Evolutionary conservation across 2,888 invertebrate genomes (phyloP).

Genomic region (Glyphotaelius pellucidus): DNA sequence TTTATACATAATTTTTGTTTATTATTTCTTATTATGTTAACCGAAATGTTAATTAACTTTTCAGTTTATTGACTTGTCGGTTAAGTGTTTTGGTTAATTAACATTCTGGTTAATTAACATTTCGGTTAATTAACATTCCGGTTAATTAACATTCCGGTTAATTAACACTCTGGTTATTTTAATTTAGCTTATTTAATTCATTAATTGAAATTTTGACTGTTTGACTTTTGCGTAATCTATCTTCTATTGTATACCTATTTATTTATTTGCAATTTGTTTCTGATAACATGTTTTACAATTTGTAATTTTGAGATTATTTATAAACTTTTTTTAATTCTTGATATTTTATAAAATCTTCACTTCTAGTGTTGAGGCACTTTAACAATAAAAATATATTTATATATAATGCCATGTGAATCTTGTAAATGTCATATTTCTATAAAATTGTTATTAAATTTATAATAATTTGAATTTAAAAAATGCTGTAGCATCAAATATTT

Average conservation of each 20-base stretch:
- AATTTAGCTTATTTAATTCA: too few relatives aligned
- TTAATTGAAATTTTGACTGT: too few relatives aligned
- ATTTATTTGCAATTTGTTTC: neutral
- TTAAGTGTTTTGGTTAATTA: neutral
- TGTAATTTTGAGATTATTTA: neutral
- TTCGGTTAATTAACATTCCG: neutral
- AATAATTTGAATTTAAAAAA: neutral
- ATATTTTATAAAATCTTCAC: neutral
- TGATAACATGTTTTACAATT: neutral
- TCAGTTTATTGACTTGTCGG: too few relatives aligned
- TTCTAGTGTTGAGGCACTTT: neutral
- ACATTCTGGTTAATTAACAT: neutral
- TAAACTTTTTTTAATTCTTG: neutral
- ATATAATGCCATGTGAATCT: neutral
- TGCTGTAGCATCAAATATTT: neutral
- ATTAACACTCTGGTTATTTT: neutral
- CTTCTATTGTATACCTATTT: neutral
- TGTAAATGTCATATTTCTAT: neutral
- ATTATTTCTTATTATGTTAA: neutral
- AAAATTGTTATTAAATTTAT: neutral
- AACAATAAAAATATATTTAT: neutral
- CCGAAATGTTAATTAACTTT: neutral
- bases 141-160: neutral
- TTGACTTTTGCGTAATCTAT: neutral
- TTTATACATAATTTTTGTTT: neutral